Base-by-base conservation (phyloP, 1,140 invertebrate species). In the Phenacoccus solenopsis region DNA sequence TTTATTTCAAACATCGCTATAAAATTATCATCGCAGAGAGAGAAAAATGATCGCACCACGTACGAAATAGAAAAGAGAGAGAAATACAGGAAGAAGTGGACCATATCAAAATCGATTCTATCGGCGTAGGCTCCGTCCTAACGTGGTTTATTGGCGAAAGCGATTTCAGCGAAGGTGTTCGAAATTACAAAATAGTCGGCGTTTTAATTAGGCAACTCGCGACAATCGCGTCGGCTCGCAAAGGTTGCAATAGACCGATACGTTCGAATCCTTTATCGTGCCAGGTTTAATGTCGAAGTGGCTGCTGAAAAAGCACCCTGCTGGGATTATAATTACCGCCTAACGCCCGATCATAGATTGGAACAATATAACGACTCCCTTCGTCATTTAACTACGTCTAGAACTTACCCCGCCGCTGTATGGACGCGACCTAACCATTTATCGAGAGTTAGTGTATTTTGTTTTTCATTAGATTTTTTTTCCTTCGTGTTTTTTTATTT, bases 321-420 rank as follows among this genome's bases (percentile, higher is more conserved):
- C 59, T 64, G 59, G 25, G 59, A 64, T 64, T 64, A 64, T 64
- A 64, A 64, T 64, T 64, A 64, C 25, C 59, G 59, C 59, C 59
- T 64, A 64, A 64, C 59, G 25, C 59, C 59, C 59, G 25, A 64
- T 64, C n/a, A 9, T 64, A 25, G 59, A 64, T 64, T 64, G 59
- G 59, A 64, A 64, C 59, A 64, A 64, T 64, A 64, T 64, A 64
- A 64, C 21, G 25, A 64, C 25, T 64, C 59, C 59, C 59, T 64
- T 64, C 59, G 25, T 64, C 59, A 24, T 25, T 64, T 27, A 24
- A 64, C 59, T 16, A 49, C 20, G 38, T 49, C 38, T 49, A 49
- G 5, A 49, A 49, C 13, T 49, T 3, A 49, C 20, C 38, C 38
- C 38, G 30, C 38, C 38, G 12, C 38, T 49, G 13, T 49, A 49